Conservation (phyloP, 2,797 vertebrate species). For the Bradypus variegatus region DNA sequence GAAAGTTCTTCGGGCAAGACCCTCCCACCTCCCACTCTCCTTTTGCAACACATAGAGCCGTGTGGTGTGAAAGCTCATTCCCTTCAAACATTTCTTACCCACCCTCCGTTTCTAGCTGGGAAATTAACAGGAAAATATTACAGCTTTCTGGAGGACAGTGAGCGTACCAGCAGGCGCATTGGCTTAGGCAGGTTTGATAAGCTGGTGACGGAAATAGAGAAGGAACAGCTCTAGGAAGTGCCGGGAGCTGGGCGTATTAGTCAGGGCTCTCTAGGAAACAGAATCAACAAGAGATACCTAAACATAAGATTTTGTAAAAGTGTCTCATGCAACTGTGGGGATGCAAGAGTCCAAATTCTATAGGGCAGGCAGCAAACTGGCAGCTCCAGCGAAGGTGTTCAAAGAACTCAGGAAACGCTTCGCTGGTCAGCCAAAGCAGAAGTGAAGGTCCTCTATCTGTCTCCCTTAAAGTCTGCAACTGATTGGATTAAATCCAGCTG, state of each 20-base stretch:
- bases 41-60: background rate
- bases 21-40: fast-evolving
- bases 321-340: too few relatives aligned
- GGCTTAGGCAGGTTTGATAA: constrained; percentile 58
- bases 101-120: background rate
- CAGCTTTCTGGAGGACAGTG: constrained; percentile 44
- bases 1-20: background rate
- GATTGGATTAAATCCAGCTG: too few relatives aligned
- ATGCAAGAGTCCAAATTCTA: too few relatives aligned
- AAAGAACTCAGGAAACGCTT: too few relatives aligned
- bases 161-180: background rate
- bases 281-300: too few relatives aligned
- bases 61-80: constrained; percentile 16
- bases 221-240: constrained; percentile 53
- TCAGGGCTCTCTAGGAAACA: too few relatives aligned
- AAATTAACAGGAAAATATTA: constrained; percentile 55
- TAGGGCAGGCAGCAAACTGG: too few relatives aligned
- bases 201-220: constrained; percentile 66
- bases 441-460: too few relatives aligned
- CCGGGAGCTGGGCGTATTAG: constrained; percentile 35
- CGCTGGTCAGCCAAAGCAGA: too few relatives aligned
- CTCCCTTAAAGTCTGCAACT: too few relatives aligned
- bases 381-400: too few relatives aligned
- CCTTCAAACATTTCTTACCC: background rate
- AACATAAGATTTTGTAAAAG: too few relatives aligned